These are phyloP conservation scores for Drosophila pseudoobscura DNA, from an alignment of 1,140 invertebrate genomes.

Conservation along the genomic window DNA sequence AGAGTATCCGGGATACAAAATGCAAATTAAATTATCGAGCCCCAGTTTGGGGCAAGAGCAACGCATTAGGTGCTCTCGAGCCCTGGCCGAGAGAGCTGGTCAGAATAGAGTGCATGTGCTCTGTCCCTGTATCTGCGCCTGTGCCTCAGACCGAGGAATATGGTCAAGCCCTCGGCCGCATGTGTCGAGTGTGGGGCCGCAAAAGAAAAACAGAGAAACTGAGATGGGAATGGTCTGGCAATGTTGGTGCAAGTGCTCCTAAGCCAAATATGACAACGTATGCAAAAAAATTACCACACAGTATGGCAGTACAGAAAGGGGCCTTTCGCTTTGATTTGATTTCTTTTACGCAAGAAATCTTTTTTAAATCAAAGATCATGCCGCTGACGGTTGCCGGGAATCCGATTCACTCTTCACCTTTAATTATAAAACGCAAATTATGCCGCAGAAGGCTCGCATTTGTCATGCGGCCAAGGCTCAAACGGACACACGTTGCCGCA, in stretches of 20 bases:
- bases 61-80: slow-evolving; percentile 45
- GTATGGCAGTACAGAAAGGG: no score
- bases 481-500: slow-evolving; percentile 42
- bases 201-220: background rate
- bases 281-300: no score
- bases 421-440: slow-evolving; percentile 60
- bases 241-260: no score
- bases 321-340: background rate
- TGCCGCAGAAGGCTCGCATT: slow-evolving; percentile 39
- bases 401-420: slow-evolving; percentile 30
- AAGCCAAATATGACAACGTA: no score
- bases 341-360: background rate
- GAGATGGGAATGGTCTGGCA: no score
- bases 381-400: background rate
- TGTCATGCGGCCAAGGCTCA: slow-evolving; percentile 31
- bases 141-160: slow-evolving; percentile 25
- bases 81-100: slow-evolving; percentile 18
- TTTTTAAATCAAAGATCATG: background rate
- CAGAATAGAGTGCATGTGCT: slow-evolving; percentile 37
- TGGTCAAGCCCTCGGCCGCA: slow-evolving; percentile 20
- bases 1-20: slow-evolving; percentile 48
- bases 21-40: slow-evolving; percentile 69
- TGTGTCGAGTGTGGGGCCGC: background rate
- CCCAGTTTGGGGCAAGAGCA: slow-evolving; percentile 24
- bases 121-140: background rate